Conservation (phyloP, 2,888 invertebrate species). For the Cryptocheilus praepositus region DNA sequence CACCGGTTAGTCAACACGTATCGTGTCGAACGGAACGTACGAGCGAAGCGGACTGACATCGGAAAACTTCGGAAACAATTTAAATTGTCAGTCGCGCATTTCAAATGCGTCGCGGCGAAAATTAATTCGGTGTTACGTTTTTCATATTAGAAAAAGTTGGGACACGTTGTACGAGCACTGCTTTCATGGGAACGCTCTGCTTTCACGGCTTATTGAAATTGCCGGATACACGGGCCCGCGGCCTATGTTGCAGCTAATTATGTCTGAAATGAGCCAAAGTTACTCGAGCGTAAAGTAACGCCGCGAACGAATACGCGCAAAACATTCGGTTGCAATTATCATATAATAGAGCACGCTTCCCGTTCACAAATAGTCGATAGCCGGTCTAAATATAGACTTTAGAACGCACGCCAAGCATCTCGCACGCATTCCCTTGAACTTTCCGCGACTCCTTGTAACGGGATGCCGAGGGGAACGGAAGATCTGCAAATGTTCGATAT, state of each 20-base stretch:
- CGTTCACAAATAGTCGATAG: conserved; percentile 32
- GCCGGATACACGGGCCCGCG: neutral
- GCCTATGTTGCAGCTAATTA: conserved; percentile 21
- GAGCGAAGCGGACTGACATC: neutral
- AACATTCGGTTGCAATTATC: conserved; percentile 33
- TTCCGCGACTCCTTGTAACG: conserved; percentile 40
- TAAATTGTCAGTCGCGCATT: too few species aligned
- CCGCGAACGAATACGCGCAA: conserved; percentile 20
- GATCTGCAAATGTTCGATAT: conserved; percentile 15
- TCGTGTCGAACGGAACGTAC: neutral
- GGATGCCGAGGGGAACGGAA: conserved; percentile 39
- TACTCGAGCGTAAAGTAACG: conserved; percentile 40
- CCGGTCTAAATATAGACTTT: conserved; percentile 33
- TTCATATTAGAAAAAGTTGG: too few species aligned
- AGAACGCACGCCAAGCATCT: conserved; percentile 22
- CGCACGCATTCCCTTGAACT: conserved; percentile 45
- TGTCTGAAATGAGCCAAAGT: conserved; percentile 32
- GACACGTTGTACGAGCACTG: neutral
- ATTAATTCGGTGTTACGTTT: too few species aligned
- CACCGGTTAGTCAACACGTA: neutral
- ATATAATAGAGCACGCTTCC: conserved; percentile 33
- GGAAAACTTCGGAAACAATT: too few species aligned
- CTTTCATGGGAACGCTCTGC: neutral
- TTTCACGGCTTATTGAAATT: conserved; percentile 14
- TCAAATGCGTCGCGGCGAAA: too few species aligned